Evolutionary conservation across 1,140 invertebrate species (phyloP).

Genomic region (Tribolium castaneum): DNA sequence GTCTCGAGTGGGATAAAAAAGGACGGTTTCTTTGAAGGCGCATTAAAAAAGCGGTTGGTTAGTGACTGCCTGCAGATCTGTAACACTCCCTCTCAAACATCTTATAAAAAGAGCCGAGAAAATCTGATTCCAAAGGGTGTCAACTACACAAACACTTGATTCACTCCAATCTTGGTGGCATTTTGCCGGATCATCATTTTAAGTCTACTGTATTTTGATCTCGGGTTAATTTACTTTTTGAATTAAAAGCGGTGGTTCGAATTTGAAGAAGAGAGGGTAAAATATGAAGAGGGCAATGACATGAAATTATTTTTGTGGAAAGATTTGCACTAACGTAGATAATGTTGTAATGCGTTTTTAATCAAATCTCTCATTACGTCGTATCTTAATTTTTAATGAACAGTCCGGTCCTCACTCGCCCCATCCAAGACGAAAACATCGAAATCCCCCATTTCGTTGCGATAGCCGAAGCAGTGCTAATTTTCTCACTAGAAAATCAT

Average conservation of each 20-base stretch:
- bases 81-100: conserved; percentile 31
- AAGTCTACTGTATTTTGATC: conserved; percentile 48
- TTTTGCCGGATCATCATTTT: conserved; percentile 52
- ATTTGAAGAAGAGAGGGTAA: neutral
- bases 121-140: conserved; percentile 56
- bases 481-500: conserved; percentile 58
- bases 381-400: conserved; percentile 64
- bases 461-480: conserved; percentile 52
- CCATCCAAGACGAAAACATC: neutral
- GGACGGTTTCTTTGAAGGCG: conserved; percentile 40
- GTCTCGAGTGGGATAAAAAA: conserved; percentile 8
- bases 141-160: conserved; percentile 57
- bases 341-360: conserved; percentile 62
- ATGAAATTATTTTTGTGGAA: neutral
- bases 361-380: conserved; percentile 62
- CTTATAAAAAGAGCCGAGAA: conserved; percentile 50
- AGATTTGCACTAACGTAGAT: conserved; percentile 43
- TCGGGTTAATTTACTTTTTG: conserved; percentile 42
- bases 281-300: neutral
- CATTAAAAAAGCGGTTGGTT: conserved; percentile 30
- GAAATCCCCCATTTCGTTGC: neutral
- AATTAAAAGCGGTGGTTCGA: conserved; percentile 18
- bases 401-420: conserved; percentile 49
- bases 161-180: conserved; percentile 52
- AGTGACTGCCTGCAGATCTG: conserved; percentile 27